These are phyloP conservation scores for Isichthys henryi DNA, from an alignment of 2,113 vertebrate genomes.

Conservation along the genomic window DNA sequence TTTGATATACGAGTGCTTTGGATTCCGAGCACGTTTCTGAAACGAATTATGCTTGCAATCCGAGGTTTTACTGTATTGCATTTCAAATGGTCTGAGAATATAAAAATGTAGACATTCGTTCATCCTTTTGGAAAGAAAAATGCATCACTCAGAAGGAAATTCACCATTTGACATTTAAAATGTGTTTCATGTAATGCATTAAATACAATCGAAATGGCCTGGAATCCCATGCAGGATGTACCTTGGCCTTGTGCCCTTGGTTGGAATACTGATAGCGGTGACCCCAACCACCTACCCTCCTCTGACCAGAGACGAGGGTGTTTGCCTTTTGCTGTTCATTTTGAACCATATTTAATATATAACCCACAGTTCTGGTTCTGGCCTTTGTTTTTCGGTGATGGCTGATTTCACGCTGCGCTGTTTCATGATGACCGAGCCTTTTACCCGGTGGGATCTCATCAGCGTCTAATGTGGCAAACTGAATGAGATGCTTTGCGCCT, in stretches of 20 bases:
- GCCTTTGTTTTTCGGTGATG: constrained; percentile 14
- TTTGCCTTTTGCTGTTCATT: background rate
- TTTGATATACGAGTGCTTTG: no score
- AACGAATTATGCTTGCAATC: no score
- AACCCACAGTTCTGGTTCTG: background rate
- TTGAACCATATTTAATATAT: background rate
- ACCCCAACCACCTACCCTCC: background rate
- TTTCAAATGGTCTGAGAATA: background rate
- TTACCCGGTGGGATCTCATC: constrained; percentile 14
- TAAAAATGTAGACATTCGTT: background rate
- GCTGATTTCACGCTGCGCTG: constrained; percentile 14
- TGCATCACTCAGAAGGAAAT: background rate
- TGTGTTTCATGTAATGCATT: background rate
- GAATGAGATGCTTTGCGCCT: background rate
- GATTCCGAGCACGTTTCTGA: no score
- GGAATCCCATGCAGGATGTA: background rate
- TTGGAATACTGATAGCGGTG: background rate
- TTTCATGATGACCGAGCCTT: constrained; percentile 2
- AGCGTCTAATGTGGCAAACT: background rate
- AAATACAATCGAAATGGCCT: background rate
- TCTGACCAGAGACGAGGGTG: background rate
- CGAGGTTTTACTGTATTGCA: background rate
- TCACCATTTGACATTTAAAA: background rate
- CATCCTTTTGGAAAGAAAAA: background rate
- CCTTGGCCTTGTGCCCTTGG: background rate